These are phyloP conservation scores for Dasyurus viverrinus DNA, from an alignment of 2,113 vertebrate genomes.

Conservation along the genomic window DNA sequence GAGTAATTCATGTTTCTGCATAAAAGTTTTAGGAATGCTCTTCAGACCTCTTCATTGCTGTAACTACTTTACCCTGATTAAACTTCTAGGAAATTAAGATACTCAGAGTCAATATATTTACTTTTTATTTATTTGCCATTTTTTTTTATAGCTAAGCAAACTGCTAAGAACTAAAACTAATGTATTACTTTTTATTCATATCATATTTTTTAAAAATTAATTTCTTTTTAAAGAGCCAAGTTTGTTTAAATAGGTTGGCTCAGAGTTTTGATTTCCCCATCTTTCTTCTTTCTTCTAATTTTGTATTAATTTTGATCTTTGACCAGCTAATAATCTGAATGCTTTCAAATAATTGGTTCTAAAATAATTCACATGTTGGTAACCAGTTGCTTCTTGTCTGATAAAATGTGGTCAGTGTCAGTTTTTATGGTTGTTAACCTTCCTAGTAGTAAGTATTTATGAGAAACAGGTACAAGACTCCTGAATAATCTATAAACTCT, in stretches of 20 bases:
- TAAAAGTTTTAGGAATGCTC: background rate
- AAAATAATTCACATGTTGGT: background rate
- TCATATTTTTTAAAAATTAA: background rate
- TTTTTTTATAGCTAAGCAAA: background rate
- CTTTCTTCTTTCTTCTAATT: background rate
- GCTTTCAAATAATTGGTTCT: background rate
- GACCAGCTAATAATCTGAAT: background rate
- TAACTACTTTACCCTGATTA: background rate
- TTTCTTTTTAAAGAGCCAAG: background rate
- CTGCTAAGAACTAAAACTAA: background rate
- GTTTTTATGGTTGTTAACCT: background rate
- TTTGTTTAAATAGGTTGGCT: background rate
- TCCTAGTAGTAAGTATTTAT: background rate
- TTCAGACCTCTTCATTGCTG: background rate
- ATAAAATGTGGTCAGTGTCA: background rate
- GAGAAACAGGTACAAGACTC: background rate
- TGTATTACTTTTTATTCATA: background rate
- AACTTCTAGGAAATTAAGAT: background rate
- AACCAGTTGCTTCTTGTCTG: background rate
- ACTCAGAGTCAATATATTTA: background rate
- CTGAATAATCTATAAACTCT: background rate
- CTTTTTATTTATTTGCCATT: background rate
- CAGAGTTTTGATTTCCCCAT: background rate
- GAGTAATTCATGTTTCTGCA: background rate
- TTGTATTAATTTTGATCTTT: background rate